phyloP scores from a whole-genome alignment of 2,113 vertebrate species.

The Platichthys stellatus region DNA sequence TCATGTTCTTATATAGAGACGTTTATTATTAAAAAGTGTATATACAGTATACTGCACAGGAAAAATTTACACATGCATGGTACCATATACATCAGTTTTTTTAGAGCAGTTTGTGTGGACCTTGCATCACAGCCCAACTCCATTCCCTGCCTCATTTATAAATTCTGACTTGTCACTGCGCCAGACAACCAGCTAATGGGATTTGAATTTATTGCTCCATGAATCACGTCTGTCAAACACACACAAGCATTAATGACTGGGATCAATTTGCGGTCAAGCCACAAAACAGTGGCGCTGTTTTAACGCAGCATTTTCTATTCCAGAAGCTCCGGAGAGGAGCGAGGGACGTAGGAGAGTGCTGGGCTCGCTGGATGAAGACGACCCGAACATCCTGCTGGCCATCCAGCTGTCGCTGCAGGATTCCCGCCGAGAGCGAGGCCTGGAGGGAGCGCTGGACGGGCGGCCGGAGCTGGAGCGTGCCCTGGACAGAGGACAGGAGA shows the following conservation, averaged over 20 bases:
- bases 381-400: constrained; percentile 96
- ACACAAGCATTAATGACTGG: constrained; percentile 18
- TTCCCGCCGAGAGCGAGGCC: constrained; percentile 86
- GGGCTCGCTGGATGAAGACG: constrained; percentile 96
- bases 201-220: constrained; percentile 59
- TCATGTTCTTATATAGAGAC: background rate
- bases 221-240: constrained; percentile 31
- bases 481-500: constrained; percentile 58
- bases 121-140: constrained; percentile 4
- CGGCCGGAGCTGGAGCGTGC: constrained; percentile 44
- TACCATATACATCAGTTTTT: background rate
- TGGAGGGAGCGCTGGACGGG: constrained; percentile 53
- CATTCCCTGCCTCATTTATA: constrained; percentile 20
- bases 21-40: background rate
- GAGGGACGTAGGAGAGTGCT: constrained; percentile 83
- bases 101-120: background rate
- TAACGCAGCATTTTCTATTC: constrained; percentile 26
- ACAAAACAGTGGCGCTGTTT: background rate
- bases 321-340: constrained; percentile 84
- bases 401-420: constrained; percentile 98
- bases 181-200: constrained; percentile 47
- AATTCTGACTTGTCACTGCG: constrained; percentile 30
- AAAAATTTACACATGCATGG: background rate
- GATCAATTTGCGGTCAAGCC: constrained; percentile 27
- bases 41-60: background rate